Conservation (phyloP, 2,797 vertebrate genomes). For the Acomys russatus region DNA sequence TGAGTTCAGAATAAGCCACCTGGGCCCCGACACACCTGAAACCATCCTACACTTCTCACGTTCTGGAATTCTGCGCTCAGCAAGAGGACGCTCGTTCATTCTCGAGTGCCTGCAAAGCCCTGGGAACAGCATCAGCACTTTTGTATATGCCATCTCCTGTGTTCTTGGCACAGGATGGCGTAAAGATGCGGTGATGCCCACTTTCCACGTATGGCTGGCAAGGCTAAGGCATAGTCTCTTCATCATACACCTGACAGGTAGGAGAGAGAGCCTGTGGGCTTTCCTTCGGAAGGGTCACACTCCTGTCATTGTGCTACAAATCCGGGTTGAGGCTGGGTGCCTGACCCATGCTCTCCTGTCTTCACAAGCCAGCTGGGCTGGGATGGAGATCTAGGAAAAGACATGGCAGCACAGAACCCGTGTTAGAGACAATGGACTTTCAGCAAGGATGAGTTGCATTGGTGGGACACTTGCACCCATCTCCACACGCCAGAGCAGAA, state of each 20-base stretch:
- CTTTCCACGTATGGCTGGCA: not conserved
- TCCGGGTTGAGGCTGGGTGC: not conserved
- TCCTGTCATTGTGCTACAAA: not conserved
- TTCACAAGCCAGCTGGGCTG: not conserved
- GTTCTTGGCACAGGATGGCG: not conserved
- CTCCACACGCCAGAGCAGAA: not conserved
- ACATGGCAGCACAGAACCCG: not conserved
- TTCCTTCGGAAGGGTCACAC: not conserved
- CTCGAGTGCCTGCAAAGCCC: constrained; percentile 19
- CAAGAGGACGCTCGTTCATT: not conserved
- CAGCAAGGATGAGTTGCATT: constrained; percentile 13
- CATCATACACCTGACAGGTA: not conserved
- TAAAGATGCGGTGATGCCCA: too few species aligned
- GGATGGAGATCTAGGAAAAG: not conserved
- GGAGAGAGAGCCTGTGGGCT: not conserved
- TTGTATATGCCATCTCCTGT: not conserved
- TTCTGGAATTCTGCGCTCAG: constrained; percentile 50
- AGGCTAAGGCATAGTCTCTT: not conserved
- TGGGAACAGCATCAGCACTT: not conserved
- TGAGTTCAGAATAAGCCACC: not conserved
- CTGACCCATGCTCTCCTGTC: not conserved
- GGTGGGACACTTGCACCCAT: not conserved
- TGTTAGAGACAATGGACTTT: constrained; percentile 25
- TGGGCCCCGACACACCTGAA: not conserved
- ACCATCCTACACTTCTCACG: not conserved